Evolutionary conservation across 2,888 invertebrate genomes (phyloP).

Genomic region (Andricus curvator): DNA sequence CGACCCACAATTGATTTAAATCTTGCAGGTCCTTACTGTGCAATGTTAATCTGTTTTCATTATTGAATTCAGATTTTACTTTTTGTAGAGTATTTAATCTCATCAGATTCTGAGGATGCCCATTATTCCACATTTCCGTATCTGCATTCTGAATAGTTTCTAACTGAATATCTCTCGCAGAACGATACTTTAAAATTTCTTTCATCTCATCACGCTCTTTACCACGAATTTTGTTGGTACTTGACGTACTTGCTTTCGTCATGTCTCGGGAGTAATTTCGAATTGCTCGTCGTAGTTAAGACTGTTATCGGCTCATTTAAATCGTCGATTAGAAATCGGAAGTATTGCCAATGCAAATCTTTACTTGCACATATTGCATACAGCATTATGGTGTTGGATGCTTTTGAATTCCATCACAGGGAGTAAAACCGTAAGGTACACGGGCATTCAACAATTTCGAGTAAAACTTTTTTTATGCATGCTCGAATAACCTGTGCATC

Average conservation of each 20-base stretch:
- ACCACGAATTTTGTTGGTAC: conserved; percentile 25
- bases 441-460: not conserved
- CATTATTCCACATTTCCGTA: conserved; percentile 41
- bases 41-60: not conserved
- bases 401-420: not conserved
- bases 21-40: conserved; percentile 49
- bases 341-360: conserved; percentile 15
- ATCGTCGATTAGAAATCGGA: conserved; percentile 25
- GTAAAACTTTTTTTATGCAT: not conserved
- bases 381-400: not conserved
- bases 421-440: conserved; percentile 24
- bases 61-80: conserved; percentile 45
- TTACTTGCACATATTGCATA: not conserved
- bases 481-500: not conserved
- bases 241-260: not conserved
- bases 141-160: conserved; percentile 18
- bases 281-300: not conserved
- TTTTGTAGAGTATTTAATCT: conserved; percentile 41
- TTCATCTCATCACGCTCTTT: too few relatives aligned
- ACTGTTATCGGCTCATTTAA: not conserved
- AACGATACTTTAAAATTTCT: too few relatives aligned
- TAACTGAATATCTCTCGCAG: not conserved
- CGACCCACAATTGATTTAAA: conserved; percentile 37
- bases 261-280: not conserved
- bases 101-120: conserved; percentile 39